phyloP scores from a whole-genome alignment of 2,113 vertebrate genomes.

The Paradoxurus hermaphroditus region DNA sequence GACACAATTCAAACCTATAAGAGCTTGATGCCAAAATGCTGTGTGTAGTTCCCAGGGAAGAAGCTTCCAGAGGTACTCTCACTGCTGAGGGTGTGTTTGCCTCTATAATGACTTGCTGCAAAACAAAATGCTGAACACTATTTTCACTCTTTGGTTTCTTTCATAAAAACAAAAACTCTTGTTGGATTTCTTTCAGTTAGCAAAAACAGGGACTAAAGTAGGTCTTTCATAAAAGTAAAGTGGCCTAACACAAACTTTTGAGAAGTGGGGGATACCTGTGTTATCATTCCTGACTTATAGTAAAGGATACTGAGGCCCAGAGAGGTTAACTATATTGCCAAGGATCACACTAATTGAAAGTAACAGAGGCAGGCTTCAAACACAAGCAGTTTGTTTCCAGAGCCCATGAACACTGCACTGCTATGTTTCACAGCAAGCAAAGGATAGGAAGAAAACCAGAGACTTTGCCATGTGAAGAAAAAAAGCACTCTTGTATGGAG shows the following conservation, averaged over 20 bases:
- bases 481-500: background rate
- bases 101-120: background rate
- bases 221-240: background rate
- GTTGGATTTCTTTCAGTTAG: background rate
- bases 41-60: background rate
- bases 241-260: background rate
- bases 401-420: background rate
- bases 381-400: constrained; percentile 18
- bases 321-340: background rate
- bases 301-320: background rate
- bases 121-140: background rate
- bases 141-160: background rate
- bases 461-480: background rate
- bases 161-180: background rate
- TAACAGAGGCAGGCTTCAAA: background rate
- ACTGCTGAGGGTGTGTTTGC: background rate
- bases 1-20: background rate
- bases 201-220: background rate
- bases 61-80: background rate
- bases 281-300: background rate
- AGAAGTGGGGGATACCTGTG: background rate
- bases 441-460: background rate
- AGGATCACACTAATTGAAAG: background rate
- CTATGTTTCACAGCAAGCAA: background rate
- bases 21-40: background rate